These are phyloP conservation scores for Girardia tigrina DNA, from an alignment of 2,888 invertebrate species.

Conservation along the genomic window DNA sequence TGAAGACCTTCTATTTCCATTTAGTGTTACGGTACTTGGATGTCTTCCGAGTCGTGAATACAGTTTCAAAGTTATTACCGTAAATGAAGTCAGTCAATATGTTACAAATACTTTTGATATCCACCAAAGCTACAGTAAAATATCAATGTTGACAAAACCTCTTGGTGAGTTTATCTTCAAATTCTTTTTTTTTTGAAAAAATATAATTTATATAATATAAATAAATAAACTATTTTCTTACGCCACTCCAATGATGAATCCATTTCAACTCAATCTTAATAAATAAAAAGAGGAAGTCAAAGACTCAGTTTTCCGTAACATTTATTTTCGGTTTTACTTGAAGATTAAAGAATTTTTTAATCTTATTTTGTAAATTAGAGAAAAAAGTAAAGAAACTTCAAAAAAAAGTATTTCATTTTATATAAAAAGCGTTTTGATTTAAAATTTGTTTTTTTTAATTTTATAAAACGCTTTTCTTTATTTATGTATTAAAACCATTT, in stretches of 20 bases:
- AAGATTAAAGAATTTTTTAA: conserved; percentile 11
- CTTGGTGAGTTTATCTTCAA: neutral
- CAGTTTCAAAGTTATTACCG: conserved; percentile 6
- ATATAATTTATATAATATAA: neutral
- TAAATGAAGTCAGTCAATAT: conserved; percentile 17
- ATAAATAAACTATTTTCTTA: neutral
- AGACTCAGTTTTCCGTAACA: conserved; percentile 20
- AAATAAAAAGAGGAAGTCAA: conserved; percentile 20
- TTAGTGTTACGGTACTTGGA: neutral
- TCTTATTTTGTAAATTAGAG: neutral
- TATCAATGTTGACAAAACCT: neutral
- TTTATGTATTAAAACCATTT: no score
- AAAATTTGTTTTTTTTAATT: no score
- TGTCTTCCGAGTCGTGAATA: neutral
- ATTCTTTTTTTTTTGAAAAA: neutral
- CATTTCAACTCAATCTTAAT: neutral
- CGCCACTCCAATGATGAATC: conserved; percentile 13
- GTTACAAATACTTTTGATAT: conserved; percentile 4
- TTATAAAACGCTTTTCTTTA: no score
- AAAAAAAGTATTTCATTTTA: no score
- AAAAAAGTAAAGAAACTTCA: neutral
- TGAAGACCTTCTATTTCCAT: no score
- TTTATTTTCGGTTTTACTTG: neutral
- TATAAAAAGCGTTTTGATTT: no score
- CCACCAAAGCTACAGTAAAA: neutral